phyloP scores from a whole-genome alignment of 2,113 vertebrate species.

The Elephas maximus region DNA sequence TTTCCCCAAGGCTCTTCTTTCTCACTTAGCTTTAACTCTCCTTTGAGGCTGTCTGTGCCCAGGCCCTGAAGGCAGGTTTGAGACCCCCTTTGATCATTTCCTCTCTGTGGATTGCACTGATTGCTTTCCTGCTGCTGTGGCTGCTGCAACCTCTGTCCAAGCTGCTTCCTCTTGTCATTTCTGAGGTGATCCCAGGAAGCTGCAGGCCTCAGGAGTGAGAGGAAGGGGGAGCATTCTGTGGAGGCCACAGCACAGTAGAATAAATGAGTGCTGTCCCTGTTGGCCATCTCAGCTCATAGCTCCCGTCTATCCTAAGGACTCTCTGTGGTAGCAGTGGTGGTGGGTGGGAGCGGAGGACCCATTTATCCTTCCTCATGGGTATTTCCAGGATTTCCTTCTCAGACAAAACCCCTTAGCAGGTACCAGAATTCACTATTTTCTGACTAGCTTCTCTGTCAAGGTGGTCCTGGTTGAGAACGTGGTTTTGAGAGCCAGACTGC shows the following conservation, averaged over 20 bases:
- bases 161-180: neutral
- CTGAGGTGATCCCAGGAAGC: neutral
- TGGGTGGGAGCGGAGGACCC: neutral
- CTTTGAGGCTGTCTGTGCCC: too few species aligned
- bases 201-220: neutral
- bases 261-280: neutral
- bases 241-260: neutral
- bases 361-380: neutral
- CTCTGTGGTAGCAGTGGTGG: neutral
- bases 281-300: neutral
- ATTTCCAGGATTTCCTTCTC: neutral
- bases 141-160: neutral
- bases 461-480: neutral
- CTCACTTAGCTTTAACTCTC: neutral
- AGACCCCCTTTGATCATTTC: neutral
- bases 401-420: neutral
- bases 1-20: neutral
- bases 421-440: neutral
- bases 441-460: neutral
- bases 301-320: neutral
- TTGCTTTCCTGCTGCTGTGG: neutral
- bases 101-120: neutral
- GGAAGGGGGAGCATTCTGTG: accelerated
- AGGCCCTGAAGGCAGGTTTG: neutral
- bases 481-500: neutral